Percentiles rank a stretch among this genome's conserved stretches.
These are phyloP conservation scores for Bolinopsis microptera DNA, from an alignment of 37 sponge, comb jelly and placozoan species.

Conservation along the genomic window DNA sequence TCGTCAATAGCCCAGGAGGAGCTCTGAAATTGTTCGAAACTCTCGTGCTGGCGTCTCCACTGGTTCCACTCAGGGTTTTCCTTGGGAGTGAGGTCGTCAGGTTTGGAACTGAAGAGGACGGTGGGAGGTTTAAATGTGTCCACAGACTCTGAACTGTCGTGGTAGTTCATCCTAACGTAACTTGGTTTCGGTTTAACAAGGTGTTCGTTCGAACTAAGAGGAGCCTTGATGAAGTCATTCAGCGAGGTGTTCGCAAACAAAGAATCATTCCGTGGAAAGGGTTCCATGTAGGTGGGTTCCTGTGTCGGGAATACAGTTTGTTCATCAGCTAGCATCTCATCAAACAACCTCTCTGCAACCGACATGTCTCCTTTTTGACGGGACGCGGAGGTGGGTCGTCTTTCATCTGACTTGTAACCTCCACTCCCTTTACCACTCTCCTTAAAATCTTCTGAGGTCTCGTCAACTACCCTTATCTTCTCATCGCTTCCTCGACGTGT, in stretches of 20 bases:
- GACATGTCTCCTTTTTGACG: slow-evolving; percentile 10
- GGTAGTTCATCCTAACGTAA: slow-evolving; percentile 40
- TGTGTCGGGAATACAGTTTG: background rate
- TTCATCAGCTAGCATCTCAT: slow-evolving; percentile 25
- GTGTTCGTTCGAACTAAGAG: background rate
- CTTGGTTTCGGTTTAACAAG: slow-evolving; percentile 55
- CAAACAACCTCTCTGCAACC: background rate
- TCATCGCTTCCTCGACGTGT: background rate
- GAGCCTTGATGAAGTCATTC: slow-evolving; percentile 52
- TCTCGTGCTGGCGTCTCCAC: slow-evolving; percentile 33
- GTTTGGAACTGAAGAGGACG: slow-evolving; percentile 47
- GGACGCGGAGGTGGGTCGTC: background rate
- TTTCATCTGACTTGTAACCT: background rate
- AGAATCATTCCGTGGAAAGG: background rate
- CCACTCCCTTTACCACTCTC: background rate
- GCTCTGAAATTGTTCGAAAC: slow-evolving; percentile 30
- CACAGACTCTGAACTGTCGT: slow-evolving; percentile 50
- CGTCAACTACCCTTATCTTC: background rate
- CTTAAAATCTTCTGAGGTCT: background rate
- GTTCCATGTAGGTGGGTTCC: slow-evolving; percentile 26
- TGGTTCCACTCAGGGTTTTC: slow-evolving; percentile 43
- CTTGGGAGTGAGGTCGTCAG: background rate
- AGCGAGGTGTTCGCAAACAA: slow-evolving; percentile 26
- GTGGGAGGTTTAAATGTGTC: background rate
- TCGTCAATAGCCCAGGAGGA: slow-evolving; percentile 48